Evolutionary conservation across 23 tunicate genomes (phyloP).

Genomic region (Corella eumyota): DNA sequence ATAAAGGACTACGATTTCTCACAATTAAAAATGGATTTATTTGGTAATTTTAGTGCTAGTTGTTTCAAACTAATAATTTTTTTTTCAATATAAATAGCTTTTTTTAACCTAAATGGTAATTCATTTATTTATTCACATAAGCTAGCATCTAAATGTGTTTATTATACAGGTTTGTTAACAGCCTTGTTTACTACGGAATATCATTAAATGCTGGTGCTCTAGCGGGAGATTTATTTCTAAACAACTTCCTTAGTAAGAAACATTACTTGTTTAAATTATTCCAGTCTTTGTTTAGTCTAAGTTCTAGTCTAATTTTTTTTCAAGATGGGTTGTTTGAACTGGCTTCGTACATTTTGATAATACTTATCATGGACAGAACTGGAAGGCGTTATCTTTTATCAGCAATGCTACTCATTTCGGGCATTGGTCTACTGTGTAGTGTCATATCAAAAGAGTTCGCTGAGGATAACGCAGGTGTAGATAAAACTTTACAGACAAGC

Average conservation of each 20-base stretch:
- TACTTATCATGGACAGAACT: constrained; percentile 14
- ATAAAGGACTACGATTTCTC: not conserved
- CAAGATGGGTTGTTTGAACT: constrained; percentile 38
- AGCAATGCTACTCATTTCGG: constrained; percentile 16
- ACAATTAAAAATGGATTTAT: not conserved
- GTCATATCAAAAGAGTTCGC: too few species aligned
- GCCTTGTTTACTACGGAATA: constrained; percentile 5
- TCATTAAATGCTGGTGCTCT: constrained; percentile 5
- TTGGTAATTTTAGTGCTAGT: constrained; percentile 1
- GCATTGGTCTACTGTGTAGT: constrained; percentile 21
- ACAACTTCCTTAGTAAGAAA: constrained; percentile 2
- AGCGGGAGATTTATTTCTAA: constrained; percentile 2
- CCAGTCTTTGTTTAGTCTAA: too few species aligned
- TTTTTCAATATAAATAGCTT: too few species aligned
- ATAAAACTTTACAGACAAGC: too few species aligned
- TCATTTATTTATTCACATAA: too few species aligned
- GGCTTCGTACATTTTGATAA: constrained; percentile 12
- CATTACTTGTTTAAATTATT: too few species aligned
- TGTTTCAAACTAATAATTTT: too few species aligned
- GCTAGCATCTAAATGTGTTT: too few species aligned
- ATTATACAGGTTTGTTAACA: constrained; percentile 2
- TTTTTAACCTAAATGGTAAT: too few species aligned
- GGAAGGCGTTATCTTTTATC: constrained; percentile 32
- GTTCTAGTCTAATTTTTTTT: too few species aligned
- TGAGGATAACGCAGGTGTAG: too few species aligned